A percentile compares a stretch with the other conserved stretches of the same genome.
phyloP scores from a whole-genome alignment of 2,888 invertebrate genomes.

The Noctua comes region DNA sequence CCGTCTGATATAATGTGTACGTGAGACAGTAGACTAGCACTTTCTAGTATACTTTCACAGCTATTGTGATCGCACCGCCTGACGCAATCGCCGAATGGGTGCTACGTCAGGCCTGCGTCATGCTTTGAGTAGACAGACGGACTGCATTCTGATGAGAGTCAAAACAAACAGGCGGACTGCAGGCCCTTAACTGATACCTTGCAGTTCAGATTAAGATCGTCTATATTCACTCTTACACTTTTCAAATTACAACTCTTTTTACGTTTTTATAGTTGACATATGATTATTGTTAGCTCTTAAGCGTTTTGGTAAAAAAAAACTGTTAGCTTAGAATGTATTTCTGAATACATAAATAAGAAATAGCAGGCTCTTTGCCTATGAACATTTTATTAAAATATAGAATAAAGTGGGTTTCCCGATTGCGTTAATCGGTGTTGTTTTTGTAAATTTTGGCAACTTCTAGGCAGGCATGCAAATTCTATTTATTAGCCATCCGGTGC shows the following conservation, averaged over 20 bases:
- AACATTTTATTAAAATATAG: not conserved
- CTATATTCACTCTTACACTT: not conserved
- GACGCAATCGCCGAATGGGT: constrained; percentile 80
- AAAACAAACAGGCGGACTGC: not conserved
- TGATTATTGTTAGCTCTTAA: too few species aligned
- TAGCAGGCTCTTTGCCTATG: not conserved
- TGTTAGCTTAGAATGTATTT: too few species aligned
- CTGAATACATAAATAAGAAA: too few species aligned
- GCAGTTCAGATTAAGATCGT: not conserved
- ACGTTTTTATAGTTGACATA: too few species aligned
- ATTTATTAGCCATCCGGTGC: not conserved
- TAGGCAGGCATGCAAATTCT: too few species aligned
- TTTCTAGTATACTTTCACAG: constrained; percentile 90
- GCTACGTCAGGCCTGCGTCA: constrained; percentile 69
- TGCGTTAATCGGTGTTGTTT: not conserved
- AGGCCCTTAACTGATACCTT: not conserved
- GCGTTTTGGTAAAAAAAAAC: too few species aligned
- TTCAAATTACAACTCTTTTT: not conserved
- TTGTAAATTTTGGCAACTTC: not conserved
- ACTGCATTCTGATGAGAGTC: constrained; percentile 13
- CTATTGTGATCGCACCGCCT: constrained; percentile 80
- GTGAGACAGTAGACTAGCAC: constrained; percentile 87
- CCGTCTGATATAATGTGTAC: constrained; percentile 87
- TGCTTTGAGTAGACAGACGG: constrained; percentile 31
- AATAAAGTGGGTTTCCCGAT: not conserved